Evolutionary conservation across 2,797 vertebrate species (phyloP).

Genomic region (Darevskia nairensis): DNA sequence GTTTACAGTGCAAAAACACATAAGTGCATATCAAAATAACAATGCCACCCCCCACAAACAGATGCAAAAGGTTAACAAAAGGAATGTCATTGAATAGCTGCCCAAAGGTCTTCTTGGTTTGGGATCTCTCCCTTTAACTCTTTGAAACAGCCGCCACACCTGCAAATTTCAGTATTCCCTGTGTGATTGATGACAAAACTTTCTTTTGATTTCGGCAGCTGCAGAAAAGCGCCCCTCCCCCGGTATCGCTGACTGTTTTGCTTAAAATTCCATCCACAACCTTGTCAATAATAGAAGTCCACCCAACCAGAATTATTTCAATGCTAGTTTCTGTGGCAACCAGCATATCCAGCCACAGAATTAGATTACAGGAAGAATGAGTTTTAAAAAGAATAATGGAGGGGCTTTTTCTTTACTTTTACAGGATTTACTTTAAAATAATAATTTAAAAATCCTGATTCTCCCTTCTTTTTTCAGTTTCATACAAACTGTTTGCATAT

Average conservation of each 20-base stretch:
- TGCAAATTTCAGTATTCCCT: not conserved
- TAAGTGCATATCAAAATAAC: too few species aligned
- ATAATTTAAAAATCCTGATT: too few species aligned
- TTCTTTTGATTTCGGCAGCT: not conserved
- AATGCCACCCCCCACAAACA: too few species aligned
- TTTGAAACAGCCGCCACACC: not conserved
- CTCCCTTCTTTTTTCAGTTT: not conserved
- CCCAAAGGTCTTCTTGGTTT: not conserved
- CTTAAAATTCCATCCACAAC: slow-evolving; percentile 12
- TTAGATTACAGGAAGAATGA: slow-evolving; percentile 7
- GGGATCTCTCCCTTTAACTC: not conserved
- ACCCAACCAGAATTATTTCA: slow-evolving; percentile 20
- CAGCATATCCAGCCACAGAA: slow-evolving; percentile 11
- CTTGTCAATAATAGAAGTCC: not conserved
- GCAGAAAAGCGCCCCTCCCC: not conserved
- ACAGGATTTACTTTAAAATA: not conserved
- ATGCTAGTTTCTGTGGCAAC: slow-evolving; percentile 39
- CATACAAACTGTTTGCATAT: not conserved
- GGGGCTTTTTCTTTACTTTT: not conserved
- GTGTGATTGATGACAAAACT: not conserved
- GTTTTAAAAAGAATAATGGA: not conserved
- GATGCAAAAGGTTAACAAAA: not conserved
- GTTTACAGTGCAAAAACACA: too few species aligned
- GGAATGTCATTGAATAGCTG: not conserved
- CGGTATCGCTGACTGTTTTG: not conserved